A percentile compares a stretch with the other conserved stretches of the same genome.
These are phyloP conservation scores for Epizoanthus ramosus DNA, from an alignment of 92 coral and sea anemone species.

Conservation along the genomic window DNA sequence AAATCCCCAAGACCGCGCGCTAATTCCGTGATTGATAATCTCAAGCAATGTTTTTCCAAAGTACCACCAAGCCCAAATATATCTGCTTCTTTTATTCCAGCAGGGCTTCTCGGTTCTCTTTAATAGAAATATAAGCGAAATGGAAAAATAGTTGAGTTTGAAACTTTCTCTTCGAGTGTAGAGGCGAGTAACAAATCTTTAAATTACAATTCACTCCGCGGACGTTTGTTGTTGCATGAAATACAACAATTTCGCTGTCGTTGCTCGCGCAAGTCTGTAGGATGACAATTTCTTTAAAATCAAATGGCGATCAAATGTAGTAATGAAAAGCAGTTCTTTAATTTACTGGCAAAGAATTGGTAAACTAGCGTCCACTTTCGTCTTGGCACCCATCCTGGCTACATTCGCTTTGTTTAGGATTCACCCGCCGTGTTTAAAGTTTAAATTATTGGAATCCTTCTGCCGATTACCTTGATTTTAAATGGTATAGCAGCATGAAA, in stretches of 20 bases:
- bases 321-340: background rate
- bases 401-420: background rate
- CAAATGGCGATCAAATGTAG: background rate
- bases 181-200: background rate
- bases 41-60: too few relatives aligned
- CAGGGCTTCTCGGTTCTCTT: too few relatives aligned
- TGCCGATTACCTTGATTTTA: constrained; percentile 36
- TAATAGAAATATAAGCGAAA: too few relatives aligned
- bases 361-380: too few relatives aligned
- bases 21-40: background rate
- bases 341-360: too few relatives aligned
- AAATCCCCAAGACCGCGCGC: background rate
- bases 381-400: background rate
- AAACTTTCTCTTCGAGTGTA: too few relatives aligned
- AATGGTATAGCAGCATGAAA: constrained; percentile 40
- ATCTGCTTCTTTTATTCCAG: too few relatives aligned
- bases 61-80: too few relatives aligned
- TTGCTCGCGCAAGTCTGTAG: background rate
- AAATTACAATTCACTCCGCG: background rate
- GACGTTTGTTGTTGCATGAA: background rate
- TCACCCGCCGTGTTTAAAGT: constrained; percentile 26
- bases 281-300: background rate
- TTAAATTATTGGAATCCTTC: constrained; percentile 27
- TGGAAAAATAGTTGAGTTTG: too few relatives aligned
- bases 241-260: background rate